A percentile compares a stretch with the other conserved stretches of the same genome.
phyloP scores from a whole-genome alignment of 2,113 vertebrate species.

The Podocnemis expansa region DNA sequence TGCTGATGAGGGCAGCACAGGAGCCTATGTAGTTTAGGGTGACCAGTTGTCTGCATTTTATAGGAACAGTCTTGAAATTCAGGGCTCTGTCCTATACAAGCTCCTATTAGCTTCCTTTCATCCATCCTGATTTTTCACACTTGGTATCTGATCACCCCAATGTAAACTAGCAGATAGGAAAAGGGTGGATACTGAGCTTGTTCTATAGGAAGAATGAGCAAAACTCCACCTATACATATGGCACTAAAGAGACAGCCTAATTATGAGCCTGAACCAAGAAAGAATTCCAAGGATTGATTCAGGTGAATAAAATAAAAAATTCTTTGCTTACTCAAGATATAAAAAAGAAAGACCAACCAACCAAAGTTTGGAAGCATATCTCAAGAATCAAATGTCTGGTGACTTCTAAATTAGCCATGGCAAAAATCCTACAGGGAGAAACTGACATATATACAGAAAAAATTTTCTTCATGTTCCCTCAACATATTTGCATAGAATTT shows the following conservation, averaged over 20 bases:
- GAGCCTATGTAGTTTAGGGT: neutral
- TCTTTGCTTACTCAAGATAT: neutral
- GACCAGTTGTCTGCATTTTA: too few species aligned
- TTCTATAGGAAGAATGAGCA: neutral
- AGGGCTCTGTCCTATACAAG: too few species aligned
- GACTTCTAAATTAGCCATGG: neutral
- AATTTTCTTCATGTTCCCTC: neutral
- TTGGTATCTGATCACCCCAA: neutral
- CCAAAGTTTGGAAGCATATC: neutral
- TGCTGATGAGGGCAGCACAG: neutral
- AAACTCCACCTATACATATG: fast-evolving
- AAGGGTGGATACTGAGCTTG: neutral
- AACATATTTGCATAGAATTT: slow-evolving; percentile 23
- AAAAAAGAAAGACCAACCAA: neutral
- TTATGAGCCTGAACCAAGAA: neutral
- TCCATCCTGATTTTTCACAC: too few species aligned
- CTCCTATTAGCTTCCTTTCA: too few species aligned
- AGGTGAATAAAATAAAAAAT: neutral
- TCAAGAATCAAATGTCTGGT: neutral
- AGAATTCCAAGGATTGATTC: neutral
- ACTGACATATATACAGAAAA: neutral
- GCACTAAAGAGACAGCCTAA: neutral
- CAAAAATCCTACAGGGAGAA: neutral
- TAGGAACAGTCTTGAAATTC: too few species aligned
- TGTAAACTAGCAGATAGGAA: neutral